Base-by-base conservation (phyloP, 1,140 invertebrate species). In the Lasioglossum baleicum region DNA sequence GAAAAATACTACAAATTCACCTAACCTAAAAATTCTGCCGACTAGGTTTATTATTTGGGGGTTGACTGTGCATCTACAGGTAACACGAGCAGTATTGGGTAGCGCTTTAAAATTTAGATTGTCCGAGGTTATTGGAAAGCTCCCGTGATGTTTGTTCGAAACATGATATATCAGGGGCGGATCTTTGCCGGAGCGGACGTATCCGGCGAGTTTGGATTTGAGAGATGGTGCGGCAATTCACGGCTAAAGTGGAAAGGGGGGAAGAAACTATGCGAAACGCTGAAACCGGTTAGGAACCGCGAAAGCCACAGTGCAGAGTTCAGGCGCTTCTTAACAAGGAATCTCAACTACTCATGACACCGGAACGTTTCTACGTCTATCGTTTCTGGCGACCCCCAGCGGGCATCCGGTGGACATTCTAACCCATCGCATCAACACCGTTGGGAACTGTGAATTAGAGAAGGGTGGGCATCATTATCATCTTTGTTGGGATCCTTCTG, bases 331-430 rank as follows among this genome's bases (percentile, higher is more conserved):
- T 89, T 83, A 76, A 87, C 88, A 82, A 88, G 84, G 86, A 88
- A 83, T 71, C 86, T 88, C 87, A 82, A 88, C 87, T 85, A 88
- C 87, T 89, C 86, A 84, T 89, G 88, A 89, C 80, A 83, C 81
- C 79, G 68, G 74, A 76, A 75, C 71, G 82, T 85, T 85, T 76
- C 83, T 81, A 73, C 68, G 76, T 80, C 76, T 53, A 80, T 75
- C 83, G 73, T 79, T 85, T 58, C 65, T 40, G 65, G 51, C 26
- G 65, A 81, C 61, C 61, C 67, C 83, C 72, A 61, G 44, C 40
- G 73, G 83, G 56, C 68, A 76, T 84, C 75, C 51, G 71, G 63
- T 72, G 83, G 77, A 84, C 72, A 51, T 84, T 84, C 83, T 48
- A 81, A 51, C 56, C 76, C 76, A 80, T 84, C 80, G 75, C 71